Evolutionary conservation across 2,888 invertebrate species (phyloP), one percentile per base, ranked within the genome.

Genomic region (Parnassius apollo): DNA sequence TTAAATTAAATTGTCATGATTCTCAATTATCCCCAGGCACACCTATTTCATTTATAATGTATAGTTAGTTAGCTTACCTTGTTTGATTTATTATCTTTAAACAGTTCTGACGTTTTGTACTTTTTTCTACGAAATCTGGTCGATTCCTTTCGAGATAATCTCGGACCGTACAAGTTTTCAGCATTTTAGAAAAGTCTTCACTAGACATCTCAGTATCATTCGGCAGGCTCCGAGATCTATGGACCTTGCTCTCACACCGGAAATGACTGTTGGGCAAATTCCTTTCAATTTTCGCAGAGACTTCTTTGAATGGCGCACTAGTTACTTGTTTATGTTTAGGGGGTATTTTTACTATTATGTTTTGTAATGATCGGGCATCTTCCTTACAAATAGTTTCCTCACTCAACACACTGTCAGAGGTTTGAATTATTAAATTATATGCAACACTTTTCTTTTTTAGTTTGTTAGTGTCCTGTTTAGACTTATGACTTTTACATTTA

Each of bases 131-230:
- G 80, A 96, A 96, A 65, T 94, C 93, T 0, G 96, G 96, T 45
- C 94, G 93, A 71, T 95, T 95, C 67, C 82, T 91, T 69, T 93
- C 91, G 72, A 97, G 92, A 77, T 95, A 95, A 64, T 96, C 95
- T 92, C 96, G 88, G 42, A 95, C 91, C 8, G 93, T 88, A 9
- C 88, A 80, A 25, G 80, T 78, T 52, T 82, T 81, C 12, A 80
- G 69, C 62, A 71, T 83, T 58, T 72, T 82, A 4, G 74, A 58
- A 46, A 78, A 73, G 45, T 89, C 86, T 60, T 83, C 80, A 66
- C 87, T 85, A 4, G 88, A 84, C 58, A 81, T 71, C 45, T 83
- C 86, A 62, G 81, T 83, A 18, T 88, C 87, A 62, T 83, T 83
- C 0, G 88, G 86, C 59, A 80, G 73, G 75, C 87, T 82, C 61